A percentile compares a stretch with the other conserved stretches of the same genome.
These are phyloP conservation scores for Ganaspis brasiliensis DNA, from an alignment of 2,888 invertebrate species.

Conservation along the genomic window DNA sequence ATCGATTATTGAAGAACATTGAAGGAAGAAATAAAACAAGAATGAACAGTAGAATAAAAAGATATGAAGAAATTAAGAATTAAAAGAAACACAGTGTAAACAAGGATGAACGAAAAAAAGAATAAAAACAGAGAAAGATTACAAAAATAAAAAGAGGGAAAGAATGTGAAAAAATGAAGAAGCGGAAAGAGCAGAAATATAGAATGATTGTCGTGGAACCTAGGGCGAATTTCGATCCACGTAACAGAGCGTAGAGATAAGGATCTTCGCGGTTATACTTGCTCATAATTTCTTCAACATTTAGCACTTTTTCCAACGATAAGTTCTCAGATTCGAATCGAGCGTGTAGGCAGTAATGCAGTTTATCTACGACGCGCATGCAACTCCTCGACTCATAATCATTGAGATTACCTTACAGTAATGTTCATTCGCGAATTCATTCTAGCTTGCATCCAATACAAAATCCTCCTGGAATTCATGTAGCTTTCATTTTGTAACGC, in stretches of 20 bases:
- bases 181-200: too few species aligned
- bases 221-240: conserved; percentile 48
- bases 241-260: conserved; percentile 57
- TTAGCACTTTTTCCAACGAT: conserved; percentile 64
- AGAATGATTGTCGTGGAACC: conserved; percentile 27
- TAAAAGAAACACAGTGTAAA: too few species aligned
- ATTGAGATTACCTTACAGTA: conserved; percentile 66
- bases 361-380: conserved; percentile 62
- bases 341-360: conserved; percentile 58
- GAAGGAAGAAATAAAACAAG: too few species aligned
- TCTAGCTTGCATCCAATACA: not conserved
- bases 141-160: too few species aligned
- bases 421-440: not conserved
- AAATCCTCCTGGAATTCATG: not conserved
- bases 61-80: too few species aligned
- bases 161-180: too few species aligned
- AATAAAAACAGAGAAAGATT: too few species aligned
- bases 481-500: not conserved
- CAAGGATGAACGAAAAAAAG: too few species aligned
- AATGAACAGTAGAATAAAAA: too few species aligned
- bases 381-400: conserved; percentile 64
- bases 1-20: too few species aligned
- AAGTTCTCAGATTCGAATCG: conserved; percentile 56
- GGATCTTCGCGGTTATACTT: conserved; percentile 61
- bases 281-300: conserved; percentile 68